phyloP scores from a whole-genome alignment of 2,888 invertebrate genomes.

The Panzeria rudis region DNA sequence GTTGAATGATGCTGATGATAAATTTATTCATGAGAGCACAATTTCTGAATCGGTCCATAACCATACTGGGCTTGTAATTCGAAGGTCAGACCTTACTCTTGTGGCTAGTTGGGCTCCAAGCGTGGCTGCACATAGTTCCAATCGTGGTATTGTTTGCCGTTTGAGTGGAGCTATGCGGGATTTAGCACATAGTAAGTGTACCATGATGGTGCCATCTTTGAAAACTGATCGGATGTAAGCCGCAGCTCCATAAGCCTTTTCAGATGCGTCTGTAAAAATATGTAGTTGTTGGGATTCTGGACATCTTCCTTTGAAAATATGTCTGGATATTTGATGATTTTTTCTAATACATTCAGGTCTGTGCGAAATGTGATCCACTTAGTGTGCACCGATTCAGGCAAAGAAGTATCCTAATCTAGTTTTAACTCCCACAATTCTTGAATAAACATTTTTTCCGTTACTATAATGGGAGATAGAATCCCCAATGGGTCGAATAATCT shows the following conservation, averaged over 20 bases:
- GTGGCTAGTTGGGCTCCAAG: no score
- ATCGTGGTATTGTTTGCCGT: no score
- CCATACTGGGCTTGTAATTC: no score
- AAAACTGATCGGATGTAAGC: constrained; percentile 9
- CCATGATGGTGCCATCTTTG: no score
- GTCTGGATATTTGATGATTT: neutral
- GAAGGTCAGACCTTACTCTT: no score
- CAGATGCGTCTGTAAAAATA: constrained; percentile 25
- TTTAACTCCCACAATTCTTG: neutral
- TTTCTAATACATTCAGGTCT: neutral
- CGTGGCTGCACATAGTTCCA: no score
- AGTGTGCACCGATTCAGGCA: neutral
- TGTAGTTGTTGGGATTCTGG: constrained; percentile 17
- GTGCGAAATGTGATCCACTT: constrained; percentile 5
- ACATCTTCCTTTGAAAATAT: no score
- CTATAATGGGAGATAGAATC: constrained; percentile 13
- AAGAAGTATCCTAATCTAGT: neutral
- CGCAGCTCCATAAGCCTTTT: constrained; percentile 21
- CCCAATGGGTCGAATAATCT: constrained; percentile 12
- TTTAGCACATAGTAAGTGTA: no score
- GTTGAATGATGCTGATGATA: no score
- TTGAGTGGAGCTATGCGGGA: no score
- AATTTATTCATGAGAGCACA: no score
- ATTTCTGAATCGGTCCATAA: no score
- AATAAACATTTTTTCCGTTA: neutral